Conservation (phyloP, 1,140 invertebrate species). For the Cardiocondyla obscurior region DNA sequence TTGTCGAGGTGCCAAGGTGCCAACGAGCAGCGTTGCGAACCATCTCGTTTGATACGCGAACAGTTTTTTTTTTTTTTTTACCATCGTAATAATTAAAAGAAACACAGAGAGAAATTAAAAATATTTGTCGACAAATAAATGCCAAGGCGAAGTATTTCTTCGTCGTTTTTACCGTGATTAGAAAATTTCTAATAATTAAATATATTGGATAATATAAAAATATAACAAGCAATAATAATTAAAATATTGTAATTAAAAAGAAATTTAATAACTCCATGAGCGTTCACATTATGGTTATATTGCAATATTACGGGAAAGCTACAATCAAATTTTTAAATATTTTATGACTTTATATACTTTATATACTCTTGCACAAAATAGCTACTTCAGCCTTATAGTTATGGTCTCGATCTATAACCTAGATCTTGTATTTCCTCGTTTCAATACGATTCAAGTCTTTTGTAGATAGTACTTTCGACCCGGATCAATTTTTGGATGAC, state of each 20-base stretch:
- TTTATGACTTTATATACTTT: background rate
- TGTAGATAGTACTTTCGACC: background rate
- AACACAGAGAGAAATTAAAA: background rate
- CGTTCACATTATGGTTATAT: background rate
- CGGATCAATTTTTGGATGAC: conserved; percentile 5
- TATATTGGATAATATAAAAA: conserved; percentile 1
- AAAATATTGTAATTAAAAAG: background rate
- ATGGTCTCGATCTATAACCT: background rate
- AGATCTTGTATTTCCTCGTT: conserved; percentile 14
- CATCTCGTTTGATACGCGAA: background rate
- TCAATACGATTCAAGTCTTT: background rate
- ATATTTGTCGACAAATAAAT: background rate
- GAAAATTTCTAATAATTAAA: background rate
- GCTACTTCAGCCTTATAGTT: background rate
- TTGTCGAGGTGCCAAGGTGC: conserved; percentile 33
- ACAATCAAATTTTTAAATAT: background rate
- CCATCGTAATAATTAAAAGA: background rate
- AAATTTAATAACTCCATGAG: background rate
- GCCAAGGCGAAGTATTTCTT: background rate
- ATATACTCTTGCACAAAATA: background rate
- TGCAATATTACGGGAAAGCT: background rate
- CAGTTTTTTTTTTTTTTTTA: background rate
- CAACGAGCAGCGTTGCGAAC: conserved; percentile 51
- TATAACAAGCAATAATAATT: background rate
- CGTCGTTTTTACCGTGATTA: background rate